Evolutionary conservation across 2,888 invertebrate species (phyloP).

Genomic region (Synanthedon andrenaeformis): DNA sequence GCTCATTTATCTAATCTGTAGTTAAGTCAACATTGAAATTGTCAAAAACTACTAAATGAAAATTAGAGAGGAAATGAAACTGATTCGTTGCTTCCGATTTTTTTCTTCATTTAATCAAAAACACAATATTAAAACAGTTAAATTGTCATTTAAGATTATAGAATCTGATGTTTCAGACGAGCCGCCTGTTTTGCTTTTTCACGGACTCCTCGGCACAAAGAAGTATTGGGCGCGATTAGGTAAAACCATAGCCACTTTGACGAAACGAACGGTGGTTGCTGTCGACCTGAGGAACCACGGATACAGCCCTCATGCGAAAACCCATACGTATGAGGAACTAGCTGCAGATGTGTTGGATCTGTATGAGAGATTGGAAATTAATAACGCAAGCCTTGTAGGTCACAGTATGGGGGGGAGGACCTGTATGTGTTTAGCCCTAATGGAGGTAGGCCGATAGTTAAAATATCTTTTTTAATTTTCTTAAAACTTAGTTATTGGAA

Average conservation of each 20-base stretch:
- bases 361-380: constrained; percentile 69
- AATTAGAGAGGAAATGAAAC: no score
- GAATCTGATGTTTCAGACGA: constrained; percentile 22
- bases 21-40: no score
- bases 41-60: no score
- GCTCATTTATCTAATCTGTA: no score
- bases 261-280: constrained; percentile 80
- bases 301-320: constrained; percentile 81
- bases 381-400: constrained; percentile 78
- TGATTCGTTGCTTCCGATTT: no score
- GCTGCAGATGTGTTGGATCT: constrained; percentile 78
- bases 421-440: constrained; percentile 83
- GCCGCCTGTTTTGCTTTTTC: constrained; percentile 71
- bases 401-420: constrained; percentile 94
- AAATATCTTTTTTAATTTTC: no score
- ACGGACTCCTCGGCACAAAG: constrained; percentile 89
- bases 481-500: no score
- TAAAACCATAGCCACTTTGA: constrained; percentile 75
- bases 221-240: constrained; percentile 87
- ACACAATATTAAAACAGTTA: constrained; percentile 12
- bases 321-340: constrained; percentile 81
- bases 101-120: no score
- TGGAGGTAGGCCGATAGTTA: constrained; percentile 57
- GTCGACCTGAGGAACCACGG: constrained; percentile 97
- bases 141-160: constrained; percentile 43